Evolutionary conservation across 2,797 vertebrate species (phyloP).

Genomic region (Momotus momota): DNA sequence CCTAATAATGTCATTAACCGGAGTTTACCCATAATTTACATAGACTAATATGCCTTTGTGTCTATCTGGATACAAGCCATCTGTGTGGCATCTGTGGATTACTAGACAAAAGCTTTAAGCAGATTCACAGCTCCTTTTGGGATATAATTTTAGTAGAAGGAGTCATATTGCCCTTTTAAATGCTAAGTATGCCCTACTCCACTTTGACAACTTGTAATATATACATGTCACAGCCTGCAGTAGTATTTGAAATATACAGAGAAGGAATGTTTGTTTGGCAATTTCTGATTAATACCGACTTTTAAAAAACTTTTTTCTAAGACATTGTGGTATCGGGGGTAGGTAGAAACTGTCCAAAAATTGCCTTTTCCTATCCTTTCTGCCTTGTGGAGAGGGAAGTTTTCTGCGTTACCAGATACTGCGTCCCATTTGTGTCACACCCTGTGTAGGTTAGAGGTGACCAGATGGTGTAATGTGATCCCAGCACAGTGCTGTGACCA

Average conservation of each 20-base stretch:
- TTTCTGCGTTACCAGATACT: neutral
- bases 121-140: conserved; percentile 6
- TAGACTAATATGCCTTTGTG: neutral
- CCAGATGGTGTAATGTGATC: conserved; percentile 52
- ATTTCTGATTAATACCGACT: neutral
- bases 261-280: neutral
- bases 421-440: conserved; percentile 2
- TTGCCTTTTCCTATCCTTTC: neutral
- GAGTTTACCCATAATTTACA: neutral
- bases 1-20: neutral
- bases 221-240: neutral
- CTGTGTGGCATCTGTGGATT: conserved; percentile 55
- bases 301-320: neutral
- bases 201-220: neutral
- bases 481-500: neutral
- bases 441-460: neutral
- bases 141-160: neutral
- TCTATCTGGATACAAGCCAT: neutral
- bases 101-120: conserved; percentile 49
- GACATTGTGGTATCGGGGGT: neutral
- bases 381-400: neutral
- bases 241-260: neutral
- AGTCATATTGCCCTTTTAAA: neutral
- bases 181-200: neutral
- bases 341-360: neutral